These are phyloP conservation scores for Enteromius afrohamiltoni DNA, from an alignment of 2,797 vertebrate species.

Conservation along the genomic window DNA sequence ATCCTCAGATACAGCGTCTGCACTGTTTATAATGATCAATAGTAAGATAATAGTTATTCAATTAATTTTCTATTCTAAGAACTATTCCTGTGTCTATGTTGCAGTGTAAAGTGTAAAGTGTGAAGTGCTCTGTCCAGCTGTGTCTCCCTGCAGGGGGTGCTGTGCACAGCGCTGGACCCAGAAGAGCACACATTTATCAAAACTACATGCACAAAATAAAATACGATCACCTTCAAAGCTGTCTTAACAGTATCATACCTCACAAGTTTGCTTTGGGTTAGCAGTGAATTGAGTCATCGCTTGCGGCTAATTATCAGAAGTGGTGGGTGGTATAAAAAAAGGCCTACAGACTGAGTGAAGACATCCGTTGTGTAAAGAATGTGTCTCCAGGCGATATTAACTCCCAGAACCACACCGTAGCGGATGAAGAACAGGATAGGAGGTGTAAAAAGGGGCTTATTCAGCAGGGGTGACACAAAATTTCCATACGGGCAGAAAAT, in stretches of 20 bases:
- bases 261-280: constrained; percentile 68
- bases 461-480: constrained; percentile 71
- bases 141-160: constrained; percentile 47
- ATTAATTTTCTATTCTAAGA: neutral
- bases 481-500: constrained; percentile 84
- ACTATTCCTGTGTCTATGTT: neutral
- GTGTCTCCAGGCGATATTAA: constrained; percentile 67
- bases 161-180: constrained; percentile 36
- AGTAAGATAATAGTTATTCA: neutral
- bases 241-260: constrained; percentile 47
- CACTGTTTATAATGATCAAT: neutral
- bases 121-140: constrained; percentile 27
- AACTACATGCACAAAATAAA: constrained; percentile 54
- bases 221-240: constrained; percentile 42
- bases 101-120: neutral
- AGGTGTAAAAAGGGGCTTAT: constrained; percentile 70
- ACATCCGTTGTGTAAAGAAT: constrained; percentile 54
- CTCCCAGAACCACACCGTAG: constrained; percentile 63
- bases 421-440: constrained; percentile 61
- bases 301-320: constrained; percentile 74
- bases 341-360: constrained; percentile 51
- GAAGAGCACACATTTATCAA: constrained; percentile 37
- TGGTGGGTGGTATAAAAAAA: constrained; percentile 65
- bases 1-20: too few species aligned
- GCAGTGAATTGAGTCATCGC: constrained; percentile 67